Evolutionary conservation across 2,797 vertebrate genomes (phyloP).

Genomic region (Muraenolepis orangiensis): DNA sequence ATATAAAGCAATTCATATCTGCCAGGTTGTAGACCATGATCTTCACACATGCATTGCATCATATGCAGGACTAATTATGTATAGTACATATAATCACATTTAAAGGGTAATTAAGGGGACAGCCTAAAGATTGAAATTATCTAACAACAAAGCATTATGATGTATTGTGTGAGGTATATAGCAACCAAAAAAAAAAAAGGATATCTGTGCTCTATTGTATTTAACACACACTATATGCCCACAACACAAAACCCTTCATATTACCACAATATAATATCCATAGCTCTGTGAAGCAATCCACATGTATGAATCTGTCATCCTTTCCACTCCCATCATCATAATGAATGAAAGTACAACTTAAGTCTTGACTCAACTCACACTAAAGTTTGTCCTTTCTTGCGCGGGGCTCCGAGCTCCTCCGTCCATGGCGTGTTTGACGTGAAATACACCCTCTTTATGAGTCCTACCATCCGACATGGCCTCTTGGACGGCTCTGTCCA

Average conservation of each 20-base stretch:
- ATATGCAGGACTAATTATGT: not conserved
- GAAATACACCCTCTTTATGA: conserved; percentile 84
- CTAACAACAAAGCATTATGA: not conserved
- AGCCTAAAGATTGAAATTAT: not conserved
- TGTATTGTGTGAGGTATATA: not conserved
- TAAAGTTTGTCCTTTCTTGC: conserved; percentile 26
- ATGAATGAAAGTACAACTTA: no score
- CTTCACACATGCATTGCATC: not conserved
- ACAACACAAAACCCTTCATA: not conserved
- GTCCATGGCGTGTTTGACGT: conserved; percentile 72
- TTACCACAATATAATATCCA: not conserved
- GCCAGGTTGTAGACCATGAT: not conserved
- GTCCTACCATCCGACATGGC: conserved; percentile 75
- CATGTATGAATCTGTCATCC: not conserved
- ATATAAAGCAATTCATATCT: conserved; percentile 1
- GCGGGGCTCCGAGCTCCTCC: conserved; percentile 64
- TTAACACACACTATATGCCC: not conserved
- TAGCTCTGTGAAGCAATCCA: not conserved
- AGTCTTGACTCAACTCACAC: conserved; percentile 49
- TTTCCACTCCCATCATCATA: no score
- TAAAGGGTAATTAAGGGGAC: conserved; percentile 6
- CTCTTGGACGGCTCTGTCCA: conserved; percentile 34
- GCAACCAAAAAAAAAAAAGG: no score
- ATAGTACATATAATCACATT: conserved; percentile 11
- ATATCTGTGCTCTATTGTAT: not conserved